Conservation (phyloP, 2,797 vertebrate species). For the Falco berigora region DNA sequence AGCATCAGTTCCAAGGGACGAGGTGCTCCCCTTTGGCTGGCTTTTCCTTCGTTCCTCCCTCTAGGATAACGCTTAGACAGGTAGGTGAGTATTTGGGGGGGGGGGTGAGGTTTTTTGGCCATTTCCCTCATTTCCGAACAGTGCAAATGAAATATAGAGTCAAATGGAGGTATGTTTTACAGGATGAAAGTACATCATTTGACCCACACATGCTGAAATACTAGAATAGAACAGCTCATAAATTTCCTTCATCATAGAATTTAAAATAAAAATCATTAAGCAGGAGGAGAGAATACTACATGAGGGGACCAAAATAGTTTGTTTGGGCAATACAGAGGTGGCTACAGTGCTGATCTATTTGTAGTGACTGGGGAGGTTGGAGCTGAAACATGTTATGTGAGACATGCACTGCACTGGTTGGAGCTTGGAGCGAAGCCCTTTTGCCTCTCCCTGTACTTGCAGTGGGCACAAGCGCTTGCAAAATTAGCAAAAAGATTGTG, state of each 20-base stretch:
- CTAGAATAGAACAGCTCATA: neutral
- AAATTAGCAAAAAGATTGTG: neutral
- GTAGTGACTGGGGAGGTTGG: neutral
- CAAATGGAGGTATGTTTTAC: neutral
- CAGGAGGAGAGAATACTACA: neutral
- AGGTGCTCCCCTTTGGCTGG: neutral
- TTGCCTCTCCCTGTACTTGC: neutral
- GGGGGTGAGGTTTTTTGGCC: rapidly evolving
- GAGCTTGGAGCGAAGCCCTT: rapidly evolving
- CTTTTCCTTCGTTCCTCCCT: neutral
- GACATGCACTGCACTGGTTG: rapidly evolving
- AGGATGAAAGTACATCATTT: neutral
- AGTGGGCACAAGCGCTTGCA: neutral
- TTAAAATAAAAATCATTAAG: neutral
- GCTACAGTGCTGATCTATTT: neutral
- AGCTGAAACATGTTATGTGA: neutral
- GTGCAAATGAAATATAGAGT: neutral
- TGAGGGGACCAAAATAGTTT: neutral
- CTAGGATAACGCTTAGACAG: neutral
- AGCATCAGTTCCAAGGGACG: neutral
- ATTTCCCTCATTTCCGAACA: neutral
- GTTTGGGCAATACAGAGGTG: neutral
- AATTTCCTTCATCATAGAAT: neutral
- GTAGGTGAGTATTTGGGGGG: rapidly evolving
- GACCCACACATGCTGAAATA: neutral